Evolutionary conservation across 2,888 invertebrate species (phyloP).

Genomic region (Blera fallax): DNA sequence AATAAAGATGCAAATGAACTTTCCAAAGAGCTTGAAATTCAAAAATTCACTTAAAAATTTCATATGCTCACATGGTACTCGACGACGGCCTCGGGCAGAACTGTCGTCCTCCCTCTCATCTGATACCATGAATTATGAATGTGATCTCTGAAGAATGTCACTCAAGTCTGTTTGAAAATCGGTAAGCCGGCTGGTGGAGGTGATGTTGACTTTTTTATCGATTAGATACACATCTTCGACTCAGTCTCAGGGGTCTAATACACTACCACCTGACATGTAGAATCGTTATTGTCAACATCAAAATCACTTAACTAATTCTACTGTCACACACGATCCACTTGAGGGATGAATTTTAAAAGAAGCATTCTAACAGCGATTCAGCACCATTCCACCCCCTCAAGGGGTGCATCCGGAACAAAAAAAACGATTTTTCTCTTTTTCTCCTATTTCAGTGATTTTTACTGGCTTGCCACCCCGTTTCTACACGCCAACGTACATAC

Average conservation of each 20-base stretch:
- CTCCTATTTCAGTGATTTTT: neutral
- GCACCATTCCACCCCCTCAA: neutral
- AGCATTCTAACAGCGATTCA: conserved; percentile 9
- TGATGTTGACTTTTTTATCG: conserved; percentile 25
- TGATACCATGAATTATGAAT: conserved; percentile 35
- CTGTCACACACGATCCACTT: conserved; percentile 30
- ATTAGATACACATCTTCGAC: conserved; percentile 31
- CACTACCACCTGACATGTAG: conserved; percentile 15
- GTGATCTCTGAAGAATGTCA: conserved; percentile 10
- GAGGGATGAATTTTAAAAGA: conserved; percentile 33
- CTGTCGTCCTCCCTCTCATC: neutral
- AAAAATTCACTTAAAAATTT: conserved; percentile 55
- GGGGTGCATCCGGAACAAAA: neutral
- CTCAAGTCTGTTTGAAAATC: conserved; percentile 25
- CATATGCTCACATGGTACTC: conserved; percentile 43
- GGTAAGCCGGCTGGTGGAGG: neutral
- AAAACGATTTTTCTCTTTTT: neutral
- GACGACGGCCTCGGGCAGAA: neutral
- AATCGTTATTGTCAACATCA: conserved; percentile 33
- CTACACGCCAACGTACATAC: neutral
- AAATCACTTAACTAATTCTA: conserved; percentile 59
- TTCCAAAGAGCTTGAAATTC: conserved; percentile 28
- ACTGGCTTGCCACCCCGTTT: neutral
- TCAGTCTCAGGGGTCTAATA: conserved; percentile 32
- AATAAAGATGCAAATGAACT: conserved; percentile 61